Base-by-base conservation (phyloP, 2,797 vertebrate genomes). In the Enteromius fasciolatus region DNA sequence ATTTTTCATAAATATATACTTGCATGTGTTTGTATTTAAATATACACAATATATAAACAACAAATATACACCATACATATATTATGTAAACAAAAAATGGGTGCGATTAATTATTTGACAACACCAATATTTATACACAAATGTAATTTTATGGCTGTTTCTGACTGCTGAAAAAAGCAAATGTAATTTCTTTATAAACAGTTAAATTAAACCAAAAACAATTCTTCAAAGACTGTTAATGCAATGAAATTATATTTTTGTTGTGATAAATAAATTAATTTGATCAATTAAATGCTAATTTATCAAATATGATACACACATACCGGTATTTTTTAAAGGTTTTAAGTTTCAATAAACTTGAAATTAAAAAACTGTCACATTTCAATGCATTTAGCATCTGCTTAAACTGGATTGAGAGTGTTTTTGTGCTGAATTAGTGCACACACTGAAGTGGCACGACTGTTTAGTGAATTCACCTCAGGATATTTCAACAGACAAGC, bases 351-450 rank as follows among this genome's bases (percentile, higher is more conserved):
- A 61, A 15, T 63, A 63, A 28, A 31, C 25, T 28, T 59, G 11
- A 5, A 59, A 3, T 59, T 5, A 25, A 61, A 61, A 28, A 28
- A 28, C 0, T 15, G 23, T 59, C 23, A 61, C 59, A 63, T 63
- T 63, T 63, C 5, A 61, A 8, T 31, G 59, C 59, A 63, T 17
- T 63, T 31, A 31, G 14, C 25, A 8, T 48, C 44, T 48, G 68
- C 25, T 63, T 17, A 15, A 31, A 28, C 14, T 31, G 14, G 15
- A 72, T 18, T 31, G 44, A 48, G 44, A 28, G 25, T 48, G n/a
- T 25, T 68, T 68, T 68, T 69, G n/a, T 44, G 20, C 36, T 41
- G 20, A 67, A 61, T 61, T 61, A 67, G 36, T 68, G 66, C 39
- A 72, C 28, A 72, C 18, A 54, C 48, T 20, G 17, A 74, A 54